Conservation (phyloP, 2,888 invertebrate genomes). For the Serrognathus titanus region DNA sequence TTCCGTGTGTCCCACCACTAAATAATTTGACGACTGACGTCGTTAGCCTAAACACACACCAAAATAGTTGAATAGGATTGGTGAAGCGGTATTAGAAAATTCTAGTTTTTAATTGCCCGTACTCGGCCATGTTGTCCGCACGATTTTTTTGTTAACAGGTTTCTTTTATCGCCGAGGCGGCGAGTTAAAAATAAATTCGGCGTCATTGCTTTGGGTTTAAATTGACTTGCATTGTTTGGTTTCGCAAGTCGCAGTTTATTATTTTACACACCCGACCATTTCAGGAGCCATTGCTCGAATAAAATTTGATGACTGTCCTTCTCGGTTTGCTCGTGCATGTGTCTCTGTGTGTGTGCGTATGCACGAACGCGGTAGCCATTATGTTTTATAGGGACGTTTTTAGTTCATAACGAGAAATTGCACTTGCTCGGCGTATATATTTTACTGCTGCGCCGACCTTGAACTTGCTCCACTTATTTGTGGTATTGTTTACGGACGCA, state of each 20-base stretch:
- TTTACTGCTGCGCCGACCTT: slow-evolving; percentile 14
- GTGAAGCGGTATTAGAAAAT: slow-evolving; percentile 20
- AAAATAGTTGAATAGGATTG: slow-evolving; percentile 12
- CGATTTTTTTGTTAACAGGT: background rate
- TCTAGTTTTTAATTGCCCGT: slow-evolving; percentile 23
- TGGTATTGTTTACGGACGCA: slow-evolving; percentile 7
- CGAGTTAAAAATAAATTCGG: too few species aligned
- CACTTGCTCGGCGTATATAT: background rate
- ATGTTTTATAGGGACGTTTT: too few species aligned
- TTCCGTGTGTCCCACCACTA: slow-evolving; percentile 26
- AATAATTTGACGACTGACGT: slow-evolving; percentile 26
- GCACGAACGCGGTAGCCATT: too few species aligned
- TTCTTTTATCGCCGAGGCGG: background rate
- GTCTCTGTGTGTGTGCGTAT: too few species aligned
- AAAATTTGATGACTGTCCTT: too few species aligned
- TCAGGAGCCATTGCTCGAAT: too few species aligned
- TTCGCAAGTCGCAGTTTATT: too few species aligned
- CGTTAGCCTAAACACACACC: slow-evolving; percentile 1
- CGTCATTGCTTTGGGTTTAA: too few species aligned
- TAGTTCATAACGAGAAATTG: too few species aligned
- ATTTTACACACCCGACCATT: too few species aligned
- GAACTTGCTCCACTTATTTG: slow-evolving; percentile 15
- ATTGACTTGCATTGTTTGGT: too few species aligned
- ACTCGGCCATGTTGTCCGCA: slow-evolving; percentile 10
- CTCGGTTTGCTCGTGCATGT: too few species aligned